Evolutionary conservation across 2,113 vertebrate species (phyloP), one percentile per base, ranked within the genome.

Genomic region (Brachypodius melanocephalos): DNA sequence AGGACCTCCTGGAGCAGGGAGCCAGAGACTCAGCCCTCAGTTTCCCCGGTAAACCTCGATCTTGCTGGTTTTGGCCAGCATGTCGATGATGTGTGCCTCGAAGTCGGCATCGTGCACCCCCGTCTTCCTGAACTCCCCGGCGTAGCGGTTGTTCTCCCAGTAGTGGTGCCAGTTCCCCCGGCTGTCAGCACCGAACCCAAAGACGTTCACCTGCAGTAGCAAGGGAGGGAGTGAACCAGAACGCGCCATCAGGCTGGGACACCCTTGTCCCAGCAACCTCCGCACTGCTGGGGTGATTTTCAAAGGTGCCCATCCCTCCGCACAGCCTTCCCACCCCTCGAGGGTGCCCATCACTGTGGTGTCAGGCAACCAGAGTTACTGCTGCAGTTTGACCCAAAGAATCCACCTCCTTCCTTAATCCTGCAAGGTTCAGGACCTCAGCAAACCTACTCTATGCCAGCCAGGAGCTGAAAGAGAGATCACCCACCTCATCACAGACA

Each of bases 131-230:
- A 99, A 99, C 97, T 99, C 99, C 42, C 99, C 99, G 0, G 99
- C 99, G 7, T 99, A 99, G 85, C 99, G 99, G 97, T 99, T 99
- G 96, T 99, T 99, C 96, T 99, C 99, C 99, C 99, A 99, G 97
- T 99, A 99, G 97, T 99, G 99, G 97, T 99, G 99, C 99, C 99
- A 99, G 98, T 99, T 99, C 38, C 99, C 99, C 2, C 99, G 98
- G 88, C 98, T 98, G 98, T 99, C 99, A 0, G 99, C 99, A 6
- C 99, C 99, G 2, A 99, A 99, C 20, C 99, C 99, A 10, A 99
- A 99, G 94, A 99, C 99, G 46, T 99, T 99, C 93, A 99, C 99
- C 99, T 99, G 94, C 13, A 9, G 5, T 1, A 31, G 19, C 9
- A 46, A 52, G 49, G 34, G 61, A 29, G 9, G 21, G 57, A 29